Percentiles rank a stretch among this genome's conserved stretches.
phyloP scores from a whole-genome alignment of 2,797 vertebrate species.

The Eulemur albifrons region DNA sequence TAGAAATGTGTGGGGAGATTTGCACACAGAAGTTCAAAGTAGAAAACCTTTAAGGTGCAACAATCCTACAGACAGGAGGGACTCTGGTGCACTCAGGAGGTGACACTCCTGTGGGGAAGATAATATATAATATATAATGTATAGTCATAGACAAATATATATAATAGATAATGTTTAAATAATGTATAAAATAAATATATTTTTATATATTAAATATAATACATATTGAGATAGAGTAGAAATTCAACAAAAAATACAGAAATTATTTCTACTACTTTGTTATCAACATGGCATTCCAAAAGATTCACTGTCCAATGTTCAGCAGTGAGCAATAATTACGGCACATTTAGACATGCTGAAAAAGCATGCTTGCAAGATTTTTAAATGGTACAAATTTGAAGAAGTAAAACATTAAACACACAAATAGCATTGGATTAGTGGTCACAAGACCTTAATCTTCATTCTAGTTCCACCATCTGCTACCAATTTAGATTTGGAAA shows the following conservation, averaged over 20 bases:
- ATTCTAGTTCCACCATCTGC: not conserved
- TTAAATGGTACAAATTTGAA: not conserved
- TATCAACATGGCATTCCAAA: not conserved
- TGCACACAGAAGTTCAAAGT: not conserved
- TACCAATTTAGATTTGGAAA: not conserved
- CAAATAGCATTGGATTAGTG: not conserved
- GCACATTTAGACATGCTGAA: not conserved
- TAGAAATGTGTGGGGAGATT: not conserved
- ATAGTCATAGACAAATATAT: not conserved
- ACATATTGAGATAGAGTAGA: not conserved
- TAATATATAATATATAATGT: no score
- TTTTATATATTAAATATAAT: not conserved
- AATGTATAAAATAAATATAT: not conserved
- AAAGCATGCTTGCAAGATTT: not conserved
- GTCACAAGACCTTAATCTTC: not conserved
- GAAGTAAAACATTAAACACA: not conserved
- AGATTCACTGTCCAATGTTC: not conserved
- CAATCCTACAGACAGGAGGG: not conserved
- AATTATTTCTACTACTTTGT: not conserved
- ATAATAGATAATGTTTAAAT: not conserved
- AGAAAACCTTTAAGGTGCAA: not conserved
- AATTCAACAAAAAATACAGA: not conserved
- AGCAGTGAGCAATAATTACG: not conserved
- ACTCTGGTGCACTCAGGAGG: not conserved
- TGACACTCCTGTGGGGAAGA: rapidly evolving